phyloP scores from a whole-genome alignment of 2,113 vertebrate species.

The Notiomystis cincta region DNA sequence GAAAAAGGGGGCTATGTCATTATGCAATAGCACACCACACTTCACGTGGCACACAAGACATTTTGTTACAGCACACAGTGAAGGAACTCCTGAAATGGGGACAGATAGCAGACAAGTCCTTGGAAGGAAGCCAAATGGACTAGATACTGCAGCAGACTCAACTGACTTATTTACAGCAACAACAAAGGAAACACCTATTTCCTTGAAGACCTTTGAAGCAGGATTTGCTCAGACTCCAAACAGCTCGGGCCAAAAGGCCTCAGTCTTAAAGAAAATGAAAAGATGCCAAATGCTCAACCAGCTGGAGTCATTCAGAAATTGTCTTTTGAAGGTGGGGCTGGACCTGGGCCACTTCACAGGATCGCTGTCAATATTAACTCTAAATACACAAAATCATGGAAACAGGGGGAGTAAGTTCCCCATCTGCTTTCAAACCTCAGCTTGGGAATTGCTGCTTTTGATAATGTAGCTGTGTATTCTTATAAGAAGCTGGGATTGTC shows the following conservation, averaged over 20 bases:
- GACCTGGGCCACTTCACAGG: background rate
- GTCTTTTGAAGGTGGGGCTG: background rate
- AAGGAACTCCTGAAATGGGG: background rate
- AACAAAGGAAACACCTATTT: background rate
- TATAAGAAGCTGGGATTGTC: background rate
- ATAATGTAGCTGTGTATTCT: background rate
- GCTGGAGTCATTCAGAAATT: background rate
- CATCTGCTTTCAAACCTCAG: background rate
- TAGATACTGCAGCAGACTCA: background rate
- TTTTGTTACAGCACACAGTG: background rate
- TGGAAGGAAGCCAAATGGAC: background rate
- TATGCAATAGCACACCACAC: background rate
- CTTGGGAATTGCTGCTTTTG: background rate
- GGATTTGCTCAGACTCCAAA: background rate
- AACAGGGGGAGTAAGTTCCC: background rate
- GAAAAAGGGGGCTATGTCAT: background rate
- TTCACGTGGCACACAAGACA: background rate
- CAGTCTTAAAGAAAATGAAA: background rate
- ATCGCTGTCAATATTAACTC: background rate
- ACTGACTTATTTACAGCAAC: background rate
- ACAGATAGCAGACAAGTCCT: background rate
- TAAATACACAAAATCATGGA: background rate
- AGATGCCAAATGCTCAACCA: background rate
- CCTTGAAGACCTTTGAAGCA: background rate
- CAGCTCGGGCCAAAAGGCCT: background rate